These are phyloP conservation scores for Dromius quadrimaculatus DNA, from an alignment of 2,888 invertebrate species.

Conservation along the genomic window DNA sequence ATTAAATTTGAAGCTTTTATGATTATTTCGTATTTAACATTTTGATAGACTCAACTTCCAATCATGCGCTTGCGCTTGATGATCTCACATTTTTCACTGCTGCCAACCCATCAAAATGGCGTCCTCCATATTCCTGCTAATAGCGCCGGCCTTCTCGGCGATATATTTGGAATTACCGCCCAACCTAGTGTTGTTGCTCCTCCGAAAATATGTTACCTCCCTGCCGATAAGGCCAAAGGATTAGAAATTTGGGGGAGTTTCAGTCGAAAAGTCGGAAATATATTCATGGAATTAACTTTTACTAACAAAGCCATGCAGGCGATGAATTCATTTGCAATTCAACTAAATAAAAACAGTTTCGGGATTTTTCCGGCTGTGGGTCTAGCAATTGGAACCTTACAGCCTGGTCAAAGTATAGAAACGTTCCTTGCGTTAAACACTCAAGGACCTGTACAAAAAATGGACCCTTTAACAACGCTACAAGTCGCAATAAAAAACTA, in stretches of 20 bases:
- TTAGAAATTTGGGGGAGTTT: constrained; percentile 97
- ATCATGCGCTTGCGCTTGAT: too few species aligned
- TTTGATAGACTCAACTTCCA: too few species aligned
- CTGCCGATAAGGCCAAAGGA: constrained; percentile 96
- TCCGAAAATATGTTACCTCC: constrained; percentile 93
- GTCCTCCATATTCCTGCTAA: too few species aligned
- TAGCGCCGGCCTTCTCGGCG: constrained; percentile 83
- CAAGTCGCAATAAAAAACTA: constrained; percentile 99
- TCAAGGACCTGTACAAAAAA: constrained; percentile 92
- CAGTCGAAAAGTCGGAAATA: constrained; percentile 81
- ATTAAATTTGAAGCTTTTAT: too few species aligned
- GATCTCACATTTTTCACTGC: too few species aligned
- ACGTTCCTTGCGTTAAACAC: constrained; percentile 83
- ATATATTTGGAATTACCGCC: constrained; percentile 86
- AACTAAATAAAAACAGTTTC: constrained; percentile 99
- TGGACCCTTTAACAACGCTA: constrained; percentile 97
- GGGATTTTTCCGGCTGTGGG: constrained; percentile 90
- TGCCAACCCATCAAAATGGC: too few species aligned
- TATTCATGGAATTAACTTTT: constrained; percentile 94
- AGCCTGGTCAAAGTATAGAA: constrained; percentile 84
- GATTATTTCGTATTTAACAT: too few species aligned
- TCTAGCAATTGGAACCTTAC: constrained; percentile 82
- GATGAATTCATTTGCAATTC: constrained; percentile 96
- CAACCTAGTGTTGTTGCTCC: constrained; percentile 79
- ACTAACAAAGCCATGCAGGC: constrained; percentile 99